Base-by-base conservation (phyloP, 2,797 vertebrate species). In the Coregonus suidteri region DNA sequence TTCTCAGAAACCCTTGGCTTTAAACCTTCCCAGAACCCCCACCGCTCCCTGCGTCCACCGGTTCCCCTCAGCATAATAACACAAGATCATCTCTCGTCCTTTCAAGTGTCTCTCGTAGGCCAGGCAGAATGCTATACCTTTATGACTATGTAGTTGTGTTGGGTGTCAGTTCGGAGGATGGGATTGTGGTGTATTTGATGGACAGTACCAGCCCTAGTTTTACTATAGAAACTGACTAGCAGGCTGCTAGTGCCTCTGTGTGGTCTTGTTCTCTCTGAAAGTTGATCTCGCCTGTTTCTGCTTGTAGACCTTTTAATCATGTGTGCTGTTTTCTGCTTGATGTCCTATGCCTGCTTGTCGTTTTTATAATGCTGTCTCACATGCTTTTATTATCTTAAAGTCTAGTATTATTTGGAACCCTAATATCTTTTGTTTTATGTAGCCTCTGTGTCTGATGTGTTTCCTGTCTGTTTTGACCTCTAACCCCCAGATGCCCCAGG, bases 401-500 rank as follows among this genome's bases (percentile, higher is more conserved):
- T 70, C n/a, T 11, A 1, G 15, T 59, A n/a, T 74, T 20, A 7
- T 59, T 62, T 37, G 34, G 54, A 64, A 31, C 35, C 5, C 0
- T 6, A 6, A 20, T 31, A 15, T 67, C n/a, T 52, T 15, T 2
- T 31, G 35, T 3, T 41, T 16, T 67, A 13, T 18, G 34, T 31
- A 4, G 51, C 71, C 15, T 79, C 53, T 51, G 20, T 67, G 66
- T 25, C 37, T 66, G 16, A 73, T 4, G 30, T 18, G 76, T 51
- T 71, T 71, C 18, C 1, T 62, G 51, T 83, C 34, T 66, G 20
- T 74, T 71, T 77, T 86, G 18, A 81, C 74, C 35, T 59, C 34
- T 75, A 41, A 77, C 47, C 84, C 16, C 16, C 90, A 98, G 97
- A 94, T 97, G 82, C 95, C 97, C 34, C 88, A 92, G 3, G 81